These are phyloP conservation scores for Thalassaphorura encarpata DNA, from an alignment of 1,140 invertebrate genomes.

Conservation along the genomic window DNA sequence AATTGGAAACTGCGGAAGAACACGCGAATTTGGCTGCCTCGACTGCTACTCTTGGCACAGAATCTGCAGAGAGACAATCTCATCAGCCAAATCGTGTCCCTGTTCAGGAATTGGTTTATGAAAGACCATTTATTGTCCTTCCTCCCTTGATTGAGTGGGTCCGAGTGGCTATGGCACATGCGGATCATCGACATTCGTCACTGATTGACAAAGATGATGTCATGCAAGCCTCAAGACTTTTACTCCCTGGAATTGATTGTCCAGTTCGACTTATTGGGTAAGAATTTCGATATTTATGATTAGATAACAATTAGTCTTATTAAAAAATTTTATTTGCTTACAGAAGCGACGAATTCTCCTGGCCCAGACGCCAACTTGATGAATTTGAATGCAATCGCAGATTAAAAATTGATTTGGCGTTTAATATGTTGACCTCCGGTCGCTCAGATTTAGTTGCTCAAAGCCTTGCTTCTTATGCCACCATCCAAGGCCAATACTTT, in stretches of 20 bases:
- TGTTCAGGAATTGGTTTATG: conserved; percentile 69
- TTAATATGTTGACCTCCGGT: conserved; percentile 64
- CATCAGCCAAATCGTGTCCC: conserved; percentile 35
- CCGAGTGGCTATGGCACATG: conserved; percentile 65
- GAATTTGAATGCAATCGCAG: conserved; percentile 48
- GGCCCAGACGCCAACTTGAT: conserved; percentile 40
- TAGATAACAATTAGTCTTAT: not conserved
- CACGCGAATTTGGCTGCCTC: conserved; percentile 19
- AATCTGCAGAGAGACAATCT: conserved; percentile 24
- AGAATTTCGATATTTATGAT: conserved; percentile 17
- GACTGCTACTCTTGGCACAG: conserved; percentile 16
- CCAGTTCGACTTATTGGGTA: conserved; percentile 58
- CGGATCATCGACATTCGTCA: conserved; percentile 64
- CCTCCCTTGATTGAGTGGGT: conserved; percentile 82
- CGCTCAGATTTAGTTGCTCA: conserved; percentile 65
- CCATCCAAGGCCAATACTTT: conserved; percentile 46
- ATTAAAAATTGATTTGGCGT: conserved; percentile 64
- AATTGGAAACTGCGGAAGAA: conserved; percentile 40
- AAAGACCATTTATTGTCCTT: conserved; percentile 71
- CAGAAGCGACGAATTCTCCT: conserved; percentile 30
- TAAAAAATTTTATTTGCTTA: not conserved
- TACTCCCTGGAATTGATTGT: conserved; percentile 75
- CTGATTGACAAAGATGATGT: conserved; percentile 77
- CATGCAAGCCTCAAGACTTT: conserved; percentile 69
- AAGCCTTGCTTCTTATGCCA: conserved; percentile 62